These are phyloP conservation scores for Caradrina kadenii DNA, from an alignment of 2,888 invertebrate genomes.

Conservation along the genomic window DNA sequence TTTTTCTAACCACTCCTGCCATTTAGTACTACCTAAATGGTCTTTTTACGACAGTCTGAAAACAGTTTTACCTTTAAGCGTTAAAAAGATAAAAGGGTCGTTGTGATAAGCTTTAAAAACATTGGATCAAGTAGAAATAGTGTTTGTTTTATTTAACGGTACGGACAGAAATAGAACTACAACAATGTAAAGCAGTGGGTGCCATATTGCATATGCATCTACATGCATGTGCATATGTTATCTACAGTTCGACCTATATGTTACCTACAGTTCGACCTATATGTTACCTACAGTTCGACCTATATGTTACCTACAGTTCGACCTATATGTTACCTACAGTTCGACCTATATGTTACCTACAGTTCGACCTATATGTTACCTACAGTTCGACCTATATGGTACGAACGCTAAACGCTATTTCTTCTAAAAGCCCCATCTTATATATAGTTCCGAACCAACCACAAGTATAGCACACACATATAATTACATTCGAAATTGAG, in stretches of 20 bases:
- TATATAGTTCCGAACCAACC: neutral
- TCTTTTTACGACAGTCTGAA: neutral
- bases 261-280: too few species aligned
- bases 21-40: neutral
- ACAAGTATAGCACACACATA: neutral
- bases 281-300: too few species aligned
- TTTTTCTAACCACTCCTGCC: neutral
- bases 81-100: neutral
- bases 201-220: too few species aligned
- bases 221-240: too few species aligned
- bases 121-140: neutral
- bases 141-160: neutral
- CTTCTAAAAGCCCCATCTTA: neutral
- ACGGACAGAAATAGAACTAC: neutral
- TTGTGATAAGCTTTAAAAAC: neutral
- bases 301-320: too few species aligned
- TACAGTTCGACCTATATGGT: too few species aligned
- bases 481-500: constrained; percentile 22
- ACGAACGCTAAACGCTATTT: neutral
- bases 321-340: too few species aligned
- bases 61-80: constrained; percentile 9
- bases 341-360: too few species aligned
- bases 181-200: neutral
- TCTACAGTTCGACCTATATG: too few species aligned
- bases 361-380: too few species aligned